Evolutionary conservation across 2,797 vertebrate species (phyloP), one percentile per base, ranked within the genome.

Genomic region (Micromesistius poutassou): DNA sequence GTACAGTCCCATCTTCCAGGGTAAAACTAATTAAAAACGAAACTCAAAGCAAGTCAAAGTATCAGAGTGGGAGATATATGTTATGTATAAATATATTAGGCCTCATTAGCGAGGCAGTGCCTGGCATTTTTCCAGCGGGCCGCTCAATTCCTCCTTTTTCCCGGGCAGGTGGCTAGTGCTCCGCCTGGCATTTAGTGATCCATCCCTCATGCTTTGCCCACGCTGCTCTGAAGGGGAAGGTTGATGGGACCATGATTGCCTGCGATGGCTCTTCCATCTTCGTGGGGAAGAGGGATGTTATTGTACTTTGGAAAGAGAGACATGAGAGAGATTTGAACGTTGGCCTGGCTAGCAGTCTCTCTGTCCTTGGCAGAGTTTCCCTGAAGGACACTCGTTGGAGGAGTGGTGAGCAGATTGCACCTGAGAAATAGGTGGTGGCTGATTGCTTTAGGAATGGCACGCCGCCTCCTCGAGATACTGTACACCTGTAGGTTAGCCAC

Each of bases 271-370:
- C 50, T 22, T 55, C 50, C 50, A 4, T 22, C 50, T 55, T 16
- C 50, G 6, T 19, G 14, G 19, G 50, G 50, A 55, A 55, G 50
- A 55, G 50, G 50, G 50, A 55, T 55, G 50, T 22, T 19, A 72
- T 74, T 80, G 22, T 68, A 38, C 25, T 74, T 72, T 76, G 71
- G 50, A 55, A 22, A 55, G 50, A 55, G 50, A 55, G 50, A 55
- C 50, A 6, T 22, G 50, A 55, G 50, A 55, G 50, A 22, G 50
- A 55, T 55, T 55, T 55, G 50, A 77, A 42, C 78, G 42, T 78
- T 19, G 1, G 19, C 50, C 19, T 55, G 50, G 3, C 50, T 55
- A 4, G 50, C 50, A 6, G 42, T 46, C 14, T 3, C 1, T 19
- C 16, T 55, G 50, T 55, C 50, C 50, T 55, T 22, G 16, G 16